Evolutionary conservation across 2,113 vertebrate species (phyloP), one percentile per base, ranked within the genome.

Genomic region (Chaenogobius annularis): DNA sequence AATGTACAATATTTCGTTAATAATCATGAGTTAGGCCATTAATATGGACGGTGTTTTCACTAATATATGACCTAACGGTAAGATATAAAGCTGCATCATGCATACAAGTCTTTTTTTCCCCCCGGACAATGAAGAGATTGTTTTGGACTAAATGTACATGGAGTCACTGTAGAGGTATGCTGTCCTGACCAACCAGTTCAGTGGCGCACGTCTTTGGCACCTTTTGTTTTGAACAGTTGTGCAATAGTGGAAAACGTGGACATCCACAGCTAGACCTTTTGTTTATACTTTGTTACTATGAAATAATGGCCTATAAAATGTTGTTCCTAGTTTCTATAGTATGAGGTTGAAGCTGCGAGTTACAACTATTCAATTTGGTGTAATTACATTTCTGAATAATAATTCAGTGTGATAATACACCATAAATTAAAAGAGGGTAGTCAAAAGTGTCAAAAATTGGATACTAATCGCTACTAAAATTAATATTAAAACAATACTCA

Each of bases 161-260:
- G 52, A 66, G 59, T 72, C 47, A 74, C 64, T 50, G 44, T n/a
- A 44, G 68, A 81, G 58, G 77, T 85, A 89, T 87, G 88, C 6
- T 40, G 37, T 40, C 37, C 71, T 40, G 86, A 73, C 48, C 37
- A 86, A 90, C 88, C 85, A 68, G 88, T 89, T 89, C 26, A 31
- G 17, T 46, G 54, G 70, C 63, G 48, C 26, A 0, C 7, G 17
- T 40, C 23, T 17, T 23, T 75, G 72, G 50, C 11, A 17, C 26
- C 63, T 65, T 72, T 66, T 72, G 58, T 81, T 44, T 69, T 31
- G 19, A 63, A n/a, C 35, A 5, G 35, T 63, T 63, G 31, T 10
- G 61, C 61, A 63, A 63, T n/a, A 63, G 35, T 40, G 14, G 31
- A 9, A 63, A 63, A 43, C 19, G 59, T 19, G 59, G 31, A 62